A percentile compares a stretch with the other conserved stretches of the same genome.
Evolutionary conservation across 2,888 invertebrate species (phyloP).

Genomic region (Drosophila cyrtoloma): DNA sequence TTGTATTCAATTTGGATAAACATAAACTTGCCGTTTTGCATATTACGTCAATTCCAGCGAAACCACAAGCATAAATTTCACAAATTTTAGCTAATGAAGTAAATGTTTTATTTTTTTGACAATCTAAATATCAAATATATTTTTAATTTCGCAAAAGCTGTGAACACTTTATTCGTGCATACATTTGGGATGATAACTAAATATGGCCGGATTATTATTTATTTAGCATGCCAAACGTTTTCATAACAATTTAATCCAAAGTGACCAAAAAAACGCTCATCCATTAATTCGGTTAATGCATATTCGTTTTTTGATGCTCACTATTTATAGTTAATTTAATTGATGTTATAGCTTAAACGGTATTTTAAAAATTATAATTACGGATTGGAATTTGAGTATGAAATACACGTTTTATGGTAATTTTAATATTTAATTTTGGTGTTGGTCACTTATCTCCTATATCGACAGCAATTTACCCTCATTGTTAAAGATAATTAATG

Average conservation of each 20-base stretch:
- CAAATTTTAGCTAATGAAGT: not conserved
- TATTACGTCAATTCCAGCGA: not conserved
- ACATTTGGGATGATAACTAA: constrained; percentile 4
- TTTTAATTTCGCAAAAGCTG: not conserved
- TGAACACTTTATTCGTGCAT: constrained; percentile 4
- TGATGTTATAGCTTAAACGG: not conserved
- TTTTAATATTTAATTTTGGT: not conserved
- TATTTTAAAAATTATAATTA: not conserved
- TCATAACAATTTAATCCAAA: constrained; percentile 11
- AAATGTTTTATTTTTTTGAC: not conserved
- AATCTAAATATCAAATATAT: not conserved
- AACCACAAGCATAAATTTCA: not conserved
- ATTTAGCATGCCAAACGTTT: not conserved
- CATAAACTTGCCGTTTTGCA: not conserved
- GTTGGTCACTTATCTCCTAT: not conserved
- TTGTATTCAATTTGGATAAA: not conserved
- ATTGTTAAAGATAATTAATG: not conserved
- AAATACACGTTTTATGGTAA: not conserved
- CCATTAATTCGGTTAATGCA: not conserved
- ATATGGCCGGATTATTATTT: constrained; percentile 14
- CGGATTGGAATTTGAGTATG: not conserved
- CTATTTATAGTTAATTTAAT: not conserved
- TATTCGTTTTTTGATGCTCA: not conserved
- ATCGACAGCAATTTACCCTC: not conserved
- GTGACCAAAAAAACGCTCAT: not conserved